These are phyloP conservation scores for Megatriorchis doriae DNA, from an alignment of 2,113 vertebrate genomes.

Conservation along the genomic window DNA sequence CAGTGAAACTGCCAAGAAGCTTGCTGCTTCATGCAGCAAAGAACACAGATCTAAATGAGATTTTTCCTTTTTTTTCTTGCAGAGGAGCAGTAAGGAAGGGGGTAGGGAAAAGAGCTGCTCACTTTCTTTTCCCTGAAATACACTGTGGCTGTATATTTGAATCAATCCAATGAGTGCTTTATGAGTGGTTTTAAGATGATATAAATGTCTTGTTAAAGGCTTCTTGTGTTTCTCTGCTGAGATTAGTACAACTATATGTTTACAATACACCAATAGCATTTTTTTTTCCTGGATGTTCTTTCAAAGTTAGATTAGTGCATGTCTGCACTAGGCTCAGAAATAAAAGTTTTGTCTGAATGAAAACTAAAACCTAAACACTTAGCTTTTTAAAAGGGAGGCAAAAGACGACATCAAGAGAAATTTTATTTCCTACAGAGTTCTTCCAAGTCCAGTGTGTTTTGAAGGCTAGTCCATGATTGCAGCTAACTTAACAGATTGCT, in stretches of 20 bases:
- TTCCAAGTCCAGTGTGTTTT: not conserved
- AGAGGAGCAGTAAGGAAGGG: not conserved
- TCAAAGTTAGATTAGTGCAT: not conserved
- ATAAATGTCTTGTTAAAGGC: not conserved
- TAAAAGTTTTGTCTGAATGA: not conserved
- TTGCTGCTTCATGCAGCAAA: conserved; percentile 10
- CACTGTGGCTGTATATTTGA: not conserved
- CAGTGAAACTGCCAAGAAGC: conserved; percentile 22
- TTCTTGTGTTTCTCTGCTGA: not conserved
- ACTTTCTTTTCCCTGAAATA: not conserved
- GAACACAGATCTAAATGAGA: not conserved
- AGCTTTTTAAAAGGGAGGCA: not conserved
- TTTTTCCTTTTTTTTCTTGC: not conserved
- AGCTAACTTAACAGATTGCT: not conserved
- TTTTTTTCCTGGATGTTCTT: not conserved
- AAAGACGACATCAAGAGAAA: not conserved
- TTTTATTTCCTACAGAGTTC: not conserved
- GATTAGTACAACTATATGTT: not conserved
- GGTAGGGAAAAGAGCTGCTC: not conserved
- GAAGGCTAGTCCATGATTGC: not conserved
- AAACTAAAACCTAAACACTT: not conserved
- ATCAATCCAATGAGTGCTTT: not conserved
- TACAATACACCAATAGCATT: not conserved
- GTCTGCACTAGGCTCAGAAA: not conserved
- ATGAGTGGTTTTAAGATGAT: not conserved